A percentile compares a stretch with the other conserved stretches of the same genome.
phyloP scores from a whole-genome alignment of 2,113 vertebrate genomes.

The Cricetomys ansorgei region DNA sequence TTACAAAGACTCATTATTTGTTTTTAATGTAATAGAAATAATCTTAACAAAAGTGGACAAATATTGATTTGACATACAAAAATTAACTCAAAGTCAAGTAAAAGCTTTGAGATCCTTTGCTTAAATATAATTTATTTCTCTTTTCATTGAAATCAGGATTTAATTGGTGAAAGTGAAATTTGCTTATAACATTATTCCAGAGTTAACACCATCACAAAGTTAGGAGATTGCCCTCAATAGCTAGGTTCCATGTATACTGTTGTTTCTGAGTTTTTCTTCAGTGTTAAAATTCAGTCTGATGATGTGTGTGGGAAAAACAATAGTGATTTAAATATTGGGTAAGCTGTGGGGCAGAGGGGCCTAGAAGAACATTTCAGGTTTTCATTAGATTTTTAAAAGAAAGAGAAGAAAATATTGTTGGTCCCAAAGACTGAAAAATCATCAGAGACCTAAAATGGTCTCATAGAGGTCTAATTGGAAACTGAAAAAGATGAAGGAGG shows the following conservation, averaged over 20 bases:
- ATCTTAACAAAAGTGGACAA: conserved; percentile 13
- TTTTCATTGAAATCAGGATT: conserved; percentile 54
- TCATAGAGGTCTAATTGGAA: conserved; percentile 1
- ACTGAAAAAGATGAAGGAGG: not conserved
- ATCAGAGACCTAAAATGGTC: not conserved
- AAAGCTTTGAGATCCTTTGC: conserved; percentile 44
- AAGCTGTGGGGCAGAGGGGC: not conserved
- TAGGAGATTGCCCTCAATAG: not conserved
- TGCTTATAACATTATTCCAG: conserved; percentile 36
- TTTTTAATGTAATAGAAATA: conserved; percentile 42
- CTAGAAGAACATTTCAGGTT: not conserved
- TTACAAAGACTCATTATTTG: conserved; percentile 28
- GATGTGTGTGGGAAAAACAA: not conserved
- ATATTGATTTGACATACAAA: conserved; percentile 33
- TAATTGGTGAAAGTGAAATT: conserved; percentile 50
- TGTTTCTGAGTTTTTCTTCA: conserved; percentile 4
- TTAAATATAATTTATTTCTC: conserved; percentile 64
- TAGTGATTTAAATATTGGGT: not conserved
- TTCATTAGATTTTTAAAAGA: not conserved
- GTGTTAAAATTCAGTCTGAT: not conserved
- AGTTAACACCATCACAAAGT: conserved; percentile 37
- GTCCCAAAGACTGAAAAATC: not conserved
- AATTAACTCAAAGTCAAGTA: conserved; percentile 52
- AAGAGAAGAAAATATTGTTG: not conserved
- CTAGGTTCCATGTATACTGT: not conserved